Evolutionary conservation across 2,888 invertebrate species (phyloP), one percentile per base, ranked within the genome.

Genomic region (Gordius sp.): DNA sequence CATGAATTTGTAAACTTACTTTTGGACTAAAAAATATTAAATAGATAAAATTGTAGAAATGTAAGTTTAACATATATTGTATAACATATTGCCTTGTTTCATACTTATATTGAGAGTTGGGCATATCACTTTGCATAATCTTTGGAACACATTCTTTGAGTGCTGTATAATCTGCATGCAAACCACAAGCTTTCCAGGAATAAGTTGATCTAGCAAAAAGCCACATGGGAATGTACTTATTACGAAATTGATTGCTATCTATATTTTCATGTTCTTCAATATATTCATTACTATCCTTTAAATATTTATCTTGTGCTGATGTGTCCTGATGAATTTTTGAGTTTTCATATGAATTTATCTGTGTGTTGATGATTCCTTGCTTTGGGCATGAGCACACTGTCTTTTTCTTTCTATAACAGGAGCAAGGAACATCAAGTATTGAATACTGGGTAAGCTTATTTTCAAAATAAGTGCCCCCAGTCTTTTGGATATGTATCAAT

Each of bases 401-500:
- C 20, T 47, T 47, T 20, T 47, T 47, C 20, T 4, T 47, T 4
- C 20, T 8, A 20, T n/a, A n/a, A 47, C 47, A 47, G 4, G 8
- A 4, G 20, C 47, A 47, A 18, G 47, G 47, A 20, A n/a, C 4
- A 8, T 47, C 4, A 4, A 54, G 8, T 8, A 27, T 23, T 8
- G 28, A 26, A 8, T 28, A 16, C 8, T 27, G 4, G 8, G 28
- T 58, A 55, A 54, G 2, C 13, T 25, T 54, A 25, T 54, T 82
- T 58, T 93, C 97, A 68, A 97, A 93, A 2, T 85, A 69, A 41
- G 93, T 93, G 27, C 97, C 97, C 58, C 93, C 93, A 57, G 93
- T 97, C 74, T 97, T 97, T 72, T 97, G 97, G 69, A 97, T 91
- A 70, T 97, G 93, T 63, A 97, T 73, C 76, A 97, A 78, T 58